Evolutionary conservation across 2,888 invertebrate genomes (phyloP).

Genomic region (Herminia tarsipennalis): DNA sequence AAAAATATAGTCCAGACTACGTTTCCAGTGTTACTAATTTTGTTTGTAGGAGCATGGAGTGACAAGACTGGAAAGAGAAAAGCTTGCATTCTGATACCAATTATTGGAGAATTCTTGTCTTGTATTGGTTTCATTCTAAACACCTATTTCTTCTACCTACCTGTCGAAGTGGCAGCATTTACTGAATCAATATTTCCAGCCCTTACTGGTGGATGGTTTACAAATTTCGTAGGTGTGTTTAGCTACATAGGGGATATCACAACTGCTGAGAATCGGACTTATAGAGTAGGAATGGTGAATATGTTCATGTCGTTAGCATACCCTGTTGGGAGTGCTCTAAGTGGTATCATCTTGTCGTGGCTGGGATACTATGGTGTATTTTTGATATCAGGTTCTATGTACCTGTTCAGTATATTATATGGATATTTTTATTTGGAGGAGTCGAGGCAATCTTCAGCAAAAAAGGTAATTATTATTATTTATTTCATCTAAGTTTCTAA

Average conservation of each 20-base stretch:
- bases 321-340: constrained; percentile 94
- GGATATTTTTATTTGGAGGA: constrained; percentile 90
- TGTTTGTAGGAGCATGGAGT: constrained; percentile 94
- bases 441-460: constrained; percentile 56
- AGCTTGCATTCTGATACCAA: constrained; percentile 93
- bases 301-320: constrained; percentile 94
- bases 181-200: constrained; percentile 93
- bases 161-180: constrained; percentile 91
- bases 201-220: constrained; percentile 94
- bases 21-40: constrained; percentile 91
- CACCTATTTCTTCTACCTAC: constrained; percentile 91
- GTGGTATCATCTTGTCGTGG: constrained; percentile 89
- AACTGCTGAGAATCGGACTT: constrained; percentile 91
- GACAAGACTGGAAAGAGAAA: constrained; percentile 89
- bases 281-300: constrained; percentile 94
- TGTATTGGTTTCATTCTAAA: constrained; percentile 91
- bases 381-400: constrained; percentile 89
- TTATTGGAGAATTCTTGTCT: constrained; percentile 92
- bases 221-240: constrained; percentile 94
- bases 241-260: constrained; percentile 96
- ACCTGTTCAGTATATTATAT: constrained; percentile 90
- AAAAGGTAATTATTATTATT: too few relatives aligned
- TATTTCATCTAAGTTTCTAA: too few relatives aligned
- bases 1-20: constrained; percentile 93
- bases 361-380: constrained; percentile 94